A percentile compares a stretch with the other conserved stretches of the same genome.
Conservation (phyloP, 2,797 vertebrate genomes). For the Phaenicophaeus curvirostris region DNA sequence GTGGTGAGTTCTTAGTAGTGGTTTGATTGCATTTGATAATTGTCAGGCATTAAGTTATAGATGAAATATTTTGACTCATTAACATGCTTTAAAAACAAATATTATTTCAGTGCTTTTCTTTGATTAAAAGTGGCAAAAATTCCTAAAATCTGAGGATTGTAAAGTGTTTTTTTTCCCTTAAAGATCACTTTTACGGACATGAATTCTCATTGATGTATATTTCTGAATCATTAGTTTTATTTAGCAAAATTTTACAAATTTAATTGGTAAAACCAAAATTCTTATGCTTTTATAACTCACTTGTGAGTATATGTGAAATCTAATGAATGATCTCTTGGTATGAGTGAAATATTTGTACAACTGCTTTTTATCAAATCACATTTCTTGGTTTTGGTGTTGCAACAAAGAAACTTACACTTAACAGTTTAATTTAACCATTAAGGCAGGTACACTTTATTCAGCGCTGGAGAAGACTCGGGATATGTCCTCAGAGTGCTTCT, state of each 20-base stretch:
- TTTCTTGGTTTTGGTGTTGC: too few species aligned
- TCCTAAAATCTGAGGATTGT: neutral
- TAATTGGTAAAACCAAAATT: neutral
- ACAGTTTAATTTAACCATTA: too few species aligned
- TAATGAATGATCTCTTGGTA: neutral
- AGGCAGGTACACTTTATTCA: too few species aligned
- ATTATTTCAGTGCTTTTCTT: neutral
- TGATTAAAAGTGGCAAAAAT: neutral
- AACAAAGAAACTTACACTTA: too few species aligned
- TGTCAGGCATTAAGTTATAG: neutral
- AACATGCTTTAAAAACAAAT: neutral
- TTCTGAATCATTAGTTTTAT: neutral
- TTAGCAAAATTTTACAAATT: neutral
- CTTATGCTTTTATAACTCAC: neutral
- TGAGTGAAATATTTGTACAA: neutral
- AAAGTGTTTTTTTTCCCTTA: fast-evolving
- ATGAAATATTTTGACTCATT: neutral
- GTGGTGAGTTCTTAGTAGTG: neutral
- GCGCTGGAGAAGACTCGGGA: too few species aligned
- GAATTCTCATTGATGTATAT: neutral
- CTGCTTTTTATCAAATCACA: too few species aligned
- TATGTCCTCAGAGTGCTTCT: too few species aligned
- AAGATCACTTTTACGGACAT: neutral
- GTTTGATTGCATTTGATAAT: neutral
- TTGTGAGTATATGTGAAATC: neutral